Evolutionary conservation across 2,113 vertebrate genomes (phyloP), one percentile per base, ranked within the genome.

Genomic region (Eclectus roratus): DNA sequence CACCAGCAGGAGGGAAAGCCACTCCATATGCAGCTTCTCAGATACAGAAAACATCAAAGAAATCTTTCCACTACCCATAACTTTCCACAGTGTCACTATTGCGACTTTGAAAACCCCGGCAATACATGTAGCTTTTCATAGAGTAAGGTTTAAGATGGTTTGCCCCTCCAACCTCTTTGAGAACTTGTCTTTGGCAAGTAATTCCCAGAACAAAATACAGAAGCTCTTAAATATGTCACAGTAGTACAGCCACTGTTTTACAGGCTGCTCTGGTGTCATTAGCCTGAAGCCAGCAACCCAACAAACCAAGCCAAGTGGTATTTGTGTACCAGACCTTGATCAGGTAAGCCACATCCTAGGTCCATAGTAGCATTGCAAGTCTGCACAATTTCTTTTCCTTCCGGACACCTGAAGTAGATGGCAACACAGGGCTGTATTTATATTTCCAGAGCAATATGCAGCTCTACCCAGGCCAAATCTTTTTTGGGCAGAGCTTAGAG

Each of bases 61-160:
- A 50, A 10, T 20, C 24, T 73, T 41, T 31, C 9, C 25, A 8
- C 9, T 16, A 28, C 0, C 4, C 1, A 0, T 9, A 28, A 17
- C 28, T 39, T 85, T 13, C 35, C 71, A 12, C 14, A 6, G 16
- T 2, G 4, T 8, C n/a, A 50, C 43, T 8, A 0, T 1, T 70
- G 27, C 25, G 55, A 10, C 17, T 91, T 14, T 9, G 56, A 69
- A 41, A 73, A 7, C 24, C 11, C 55, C 25, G 6, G 15, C 16
- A 58, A 70, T 12, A 72, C 1, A 4, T 0, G 1, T 2, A 69
- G 31, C 16, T 66, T 66, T 52, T 41, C 46, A 77, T 11, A 1
- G 0, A 41, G 7, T 13, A 17, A 64, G 8, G 17, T 29, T 60
- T 29, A 35, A 72, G 6, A 29, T 6, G 0, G 3, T 39, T 73